Base-by-base conservation (phyloP, 2,797 vertebrate species). In the Bovichtus variegatus region DNA sequence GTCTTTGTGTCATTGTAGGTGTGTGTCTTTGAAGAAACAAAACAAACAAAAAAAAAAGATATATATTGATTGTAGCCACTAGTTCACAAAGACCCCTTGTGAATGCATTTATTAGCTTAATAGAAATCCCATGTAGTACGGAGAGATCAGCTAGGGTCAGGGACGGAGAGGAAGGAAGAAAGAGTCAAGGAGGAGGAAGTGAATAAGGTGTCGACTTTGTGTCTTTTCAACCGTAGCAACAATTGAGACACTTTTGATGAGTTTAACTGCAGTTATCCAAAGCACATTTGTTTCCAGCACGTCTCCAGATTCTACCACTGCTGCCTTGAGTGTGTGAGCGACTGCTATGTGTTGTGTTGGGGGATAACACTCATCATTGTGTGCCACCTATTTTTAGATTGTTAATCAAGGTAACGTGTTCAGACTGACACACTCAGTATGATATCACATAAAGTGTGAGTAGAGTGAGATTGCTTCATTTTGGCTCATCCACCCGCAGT, bases 401-500 rank as follows among this genome's bases (percentile, higher is more conserved):
- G 75, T 91, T 87, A 91, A 92, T 92, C 87, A 92, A 91, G 87
- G 86, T 93, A 90, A 87, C 82, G 74, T 89, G 87, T 82, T 88
- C 75, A 87, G 84, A 89, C 81, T 88, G 80, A 91, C 86, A 85
- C 83, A 67, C 83, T 80, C 81, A 84, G 76, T 72, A 86, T 83
- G 89, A 91, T 88, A 84, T 89, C 76, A 75, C 81, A 76, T 81
- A 75, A 84, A 85, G 89, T 91, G 84, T 86, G 71, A 88, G 82
- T 43, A 49, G 72, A 86, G 73, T 68, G 87, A 76, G 86, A 90
- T 89, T 87, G 84, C 79, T 88, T 90, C 64, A 82, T 90, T 86
- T 87, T 64, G 1, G 75, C 72, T 86, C 81, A 78, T 71, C 71
- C 65, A 66, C 64, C 75, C 27, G 4, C 67, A 64, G 58, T 74